Evolutionary conservation across 1,140 invertebrate species (phyloP), one percentile per base, ranked within the genome.

Genomic region (Cepaea nemoralis): DNA sequence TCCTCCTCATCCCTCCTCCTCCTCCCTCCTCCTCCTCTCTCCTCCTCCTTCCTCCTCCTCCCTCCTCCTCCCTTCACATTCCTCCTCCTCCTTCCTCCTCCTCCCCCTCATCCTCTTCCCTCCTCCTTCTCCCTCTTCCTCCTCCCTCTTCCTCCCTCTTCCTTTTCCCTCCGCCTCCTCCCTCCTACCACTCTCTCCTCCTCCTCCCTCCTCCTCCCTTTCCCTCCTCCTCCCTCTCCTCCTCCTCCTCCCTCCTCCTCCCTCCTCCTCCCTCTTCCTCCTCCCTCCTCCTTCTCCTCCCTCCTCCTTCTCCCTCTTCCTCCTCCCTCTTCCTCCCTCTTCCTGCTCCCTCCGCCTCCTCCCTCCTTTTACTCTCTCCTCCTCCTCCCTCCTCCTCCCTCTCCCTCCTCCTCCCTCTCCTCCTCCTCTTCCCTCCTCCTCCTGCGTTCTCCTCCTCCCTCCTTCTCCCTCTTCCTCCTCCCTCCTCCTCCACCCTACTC

Each of bases 31-130:
- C 35, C 39, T 22, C 19, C 42, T 40, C 8, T 19, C 39, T 79
- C 37, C 42, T 33, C 70, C 50, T 70, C 22, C 12, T 19, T 63
- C 48, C 37, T 37, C 42, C 55, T 27, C 37, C 40, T 27, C 55
- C 55, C 31, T 77, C 71, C 77, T n/a, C 35, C 42, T 39, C 67
- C 48, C 37, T 48, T n/a, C n/a, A n/a, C n/a, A n/a, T n/a, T n/a
- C n/a, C n/a, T n/a, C n/a, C n/a, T n/a, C n/a, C n/a, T n/a, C 70
- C 48, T 24, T 77, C 16, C 50, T 39, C 63, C 33, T 71, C 33
- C 71, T 31, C 55, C 31, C 16, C 45, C 55, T 48, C 55, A 24
- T 50, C 45, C 55, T 48, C 55, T 31, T 50, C 45, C 55, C 31
- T 50, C 1, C 39, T 39, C 77, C 37, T 40, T 35, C 27, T n/a